These are phyloP conservation scores for Pedetes capensis DNA, from an alignment of 2,113 vertebrate genomes.

Conservation along the genomic window DNA sequence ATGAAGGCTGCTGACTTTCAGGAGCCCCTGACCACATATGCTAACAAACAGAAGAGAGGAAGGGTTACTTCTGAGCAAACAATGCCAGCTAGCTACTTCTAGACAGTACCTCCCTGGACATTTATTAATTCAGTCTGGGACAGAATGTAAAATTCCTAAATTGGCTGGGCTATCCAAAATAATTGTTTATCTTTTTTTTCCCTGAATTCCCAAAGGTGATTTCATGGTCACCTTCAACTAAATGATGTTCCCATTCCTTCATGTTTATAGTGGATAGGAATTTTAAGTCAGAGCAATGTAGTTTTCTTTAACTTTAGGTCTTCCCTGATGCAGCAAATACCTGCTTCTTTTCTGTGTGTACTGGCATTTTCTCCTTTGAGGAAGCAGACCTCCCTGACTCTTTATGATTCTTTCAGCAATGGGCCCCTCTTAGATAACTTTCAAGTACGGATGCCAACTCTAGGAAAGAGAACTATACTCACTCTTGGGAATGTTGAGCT, in stretches of 20 bases:
- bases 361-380: not conserved
- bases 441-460: not conserved
- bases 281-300: not conserved
- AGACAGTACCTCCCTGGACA: not conserved
- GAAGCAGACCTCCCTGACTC: not conserved
- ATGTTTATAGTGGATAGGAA: not conserved
- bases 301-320: not conserved
- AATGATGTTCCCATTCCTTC: not conserved
- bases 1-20: not conserved
- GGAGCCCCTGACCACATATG: not conserved
- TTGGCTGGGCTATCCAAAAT: not conserved
- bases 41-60: not conserved
- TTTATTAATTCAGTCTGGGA: not conserved
- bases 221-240: constrained; percentile 6
- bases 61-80: not conserved
- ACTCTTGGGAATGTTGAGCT: not conserved
- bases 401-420: not conserved
- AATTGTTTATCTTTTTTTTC: not conserved
- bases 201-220: not conserved
- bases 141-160: not conserved
- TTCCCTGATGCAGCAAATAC: not conserved
- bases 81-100: not conserved
- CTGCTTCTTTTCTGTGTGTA: not conserved
- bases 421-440: not conserved
- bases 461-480: not conserved